Percentiles rank a stretch among this genome's conserved stretches.
Conservation (phyloP, 2,797 vertebrate species). For the Leptodactylus fallax region DNA sequence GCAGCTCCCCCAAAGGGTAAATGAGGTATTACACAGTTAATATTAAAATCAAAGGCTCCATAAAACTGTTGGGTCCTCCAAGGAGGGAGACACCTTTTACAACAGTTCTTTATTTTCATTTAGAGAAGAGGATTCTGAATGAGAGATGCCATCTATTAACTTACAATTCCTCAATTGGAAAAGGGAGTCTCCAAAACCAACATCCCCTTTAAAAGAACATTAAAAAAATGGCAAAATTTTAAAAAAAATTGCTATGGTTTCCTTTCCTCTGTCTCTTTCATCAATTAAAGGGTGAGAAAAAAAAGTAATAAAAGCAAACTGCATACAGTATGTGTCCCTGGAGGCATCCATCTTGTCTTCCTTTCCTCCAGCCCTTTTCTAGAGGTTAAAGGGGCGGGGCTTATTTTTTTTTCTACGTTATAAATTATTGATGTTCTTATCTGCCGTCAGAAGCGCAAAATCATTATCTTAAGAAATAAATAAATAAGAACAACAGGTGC, state of each 20-base stretch:
- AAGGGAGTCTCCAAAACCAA: no score
- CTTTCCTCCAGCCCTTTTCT: background rate
- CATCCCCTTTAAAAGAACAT: no score
- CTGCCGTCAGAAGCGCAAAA: background rate
- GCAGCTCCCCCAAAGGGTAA: no score
- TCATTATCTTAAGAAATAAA: background rate
- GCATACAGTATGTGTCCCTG: no score
- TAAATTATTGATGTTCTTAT: no score
- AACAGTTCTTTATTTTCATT: background rate
- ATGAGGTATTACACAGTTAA: no score
- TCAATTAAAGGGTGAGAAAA: background rate
- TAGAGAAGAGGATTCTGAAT: background rate
- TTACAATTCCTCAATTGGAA: no score
- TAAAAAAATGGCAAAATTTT: no score
- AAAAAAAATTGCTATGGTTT: no score
- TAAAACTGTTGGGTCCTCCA: background rate
- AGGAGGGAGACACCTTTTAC: background rate
- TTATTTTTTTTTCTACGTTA: background rate
- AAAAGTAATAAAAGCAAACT: no score
- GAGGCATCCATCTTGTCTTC: background rate
- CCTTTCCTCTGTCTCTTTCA: background rate
- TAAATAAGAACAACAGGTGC: conserved; percentile 7
- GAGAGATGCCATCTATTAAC: no score
- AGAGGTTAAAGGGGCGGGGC: background rate
- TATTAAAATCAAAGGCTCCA: no score